phyloP scores from a whole-genome alignment of 2,888 invertebrate genomes.

The Opisthograptis luteolata region DNA sequence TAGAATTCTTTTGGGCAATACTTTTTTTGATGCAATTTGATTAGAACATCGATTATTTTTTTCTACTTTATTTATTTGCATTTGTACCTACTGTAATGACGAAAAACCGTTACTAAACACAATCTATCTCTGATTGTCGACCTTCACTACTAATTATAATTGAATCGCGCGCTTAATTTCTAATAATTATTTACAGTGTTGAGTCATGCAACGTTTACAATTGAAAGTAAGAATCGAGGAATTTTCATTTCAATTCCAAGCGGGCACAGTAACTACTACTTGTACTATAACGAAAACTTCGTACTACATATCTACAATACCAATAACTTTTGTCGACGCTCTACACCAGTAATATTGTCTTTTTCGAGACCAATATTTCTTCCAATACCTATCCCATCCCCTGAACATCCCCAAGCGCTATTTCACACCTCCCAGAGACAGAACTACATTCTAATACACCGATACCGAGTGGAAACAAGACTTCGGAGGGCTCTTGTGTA shows the following conservation, averaged over 20 bases:
- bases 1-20: too few species aligned
- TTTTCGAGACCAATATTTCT: slow-evolving; percentile 14
- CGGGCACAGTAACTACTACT: too few species aligned
- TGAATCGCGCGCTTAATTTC: slow-evolving; percentile 42
- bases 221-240: too few species aligned
- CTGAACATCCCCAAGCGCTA: slow-evolving; percentile 29
- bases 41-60: too few species aligned
- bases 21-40: too few species aligned
- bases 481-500: too few species aligned
- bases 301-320: not conserved
- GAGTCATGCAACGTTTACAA: slow-evolving; percentile 33
- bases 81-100: slow-evolving; percentile 4
- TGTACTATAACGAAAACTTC: too few species aligned
- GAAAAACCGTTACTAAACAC: slow-evolving; percentile 31
- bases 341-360: slow-evolving; percentile 19
- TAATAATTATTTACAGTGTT: slow-evolving; percentile 44
- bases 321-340: slow-evolving; percentile 12
- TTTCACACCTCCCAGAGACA: slow-evolving; percentile 28
- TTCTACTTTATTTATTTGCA: not conserved
- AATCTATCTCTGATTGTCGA: slow-evolving; percentile 17
- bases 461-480: slow-evolving; percentile 19
- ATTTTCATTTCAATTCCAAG: too few species aligned
- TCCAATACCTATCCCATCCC: slow-evolving; percentile 8
- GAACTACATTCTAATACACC: slow-evolving; percentile 42
- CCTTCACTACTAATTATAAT: slow-evolving; percentile 41